These are phyloP conservation scores for Caenorhabditis drosophilae DNA, from an alignment of 2,888 invertebrate genomes.

Conservation along the genomic window DNA sequence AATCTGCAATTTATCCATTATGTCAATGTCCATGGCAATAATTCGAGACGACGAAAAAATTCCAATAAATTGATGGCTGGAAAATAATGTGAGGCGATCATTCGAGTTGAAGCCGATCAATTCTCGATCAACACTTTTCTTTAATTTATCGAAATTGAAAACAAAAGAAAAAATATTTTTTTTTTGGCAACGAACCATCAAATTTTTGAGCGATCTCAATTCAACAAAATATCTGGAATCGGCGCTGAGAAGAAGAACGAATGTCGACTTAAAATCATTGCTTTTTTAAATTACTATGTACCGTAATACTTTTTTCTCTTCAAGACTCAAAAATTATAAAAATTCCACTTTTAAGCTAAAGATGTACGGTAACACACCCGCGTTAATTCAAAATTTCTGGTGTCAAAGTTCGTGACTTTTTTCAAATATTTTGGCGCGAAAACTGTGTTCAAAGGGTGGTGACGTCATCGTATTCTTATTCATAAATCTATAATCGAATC, in stretches of 20 bases:
- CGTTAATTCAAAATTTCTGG: too few relatives aligned
- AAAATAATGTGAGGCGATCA: conserved; percentile 14
- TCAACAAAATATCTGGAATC: conserved; percentile 27
- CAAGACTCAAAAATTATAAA: neutral
- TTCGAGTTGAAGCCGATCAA: conserved; percentile 3
- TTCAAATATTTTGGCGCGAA: too few relatives aligned
- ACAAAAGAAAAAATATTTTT: neutral
- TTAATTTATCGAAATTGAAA: neutral
- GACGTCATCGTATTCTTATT: too few relatives aligned
- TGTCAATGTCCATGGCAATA: conserved; percentile 11
- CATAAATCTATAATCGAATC: too few relatives aligned
- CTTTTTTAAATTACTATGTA: neutral
- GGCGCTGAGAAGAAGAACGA: conserved; percentile 34
- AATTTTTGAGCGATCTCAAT: conserved; percentile 37
- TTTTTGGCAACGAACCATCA: conserved; percentile 35
- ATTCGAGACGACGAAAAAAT: conserved; percentile 11
- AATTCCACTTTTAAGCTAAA: neutral
- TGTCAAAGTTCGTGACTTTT: too few relatives aligned
- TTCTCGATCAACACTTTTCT: conserved; percentile 31
- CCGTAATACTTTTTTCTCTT: neutral
- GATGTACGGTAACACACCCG: too few relatives aligned
- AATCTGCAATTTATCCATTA: conserved; percentile 8
- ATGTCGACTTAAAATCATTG: conserved; percentile 35
- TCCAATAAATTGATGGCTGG: conserved; percentile 19
- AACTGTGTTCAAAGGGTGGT: too few relatives aligned